Conservation (phyloP, 2,113 vertebrate genomes). For the Struthidea cinerea region DNA sequence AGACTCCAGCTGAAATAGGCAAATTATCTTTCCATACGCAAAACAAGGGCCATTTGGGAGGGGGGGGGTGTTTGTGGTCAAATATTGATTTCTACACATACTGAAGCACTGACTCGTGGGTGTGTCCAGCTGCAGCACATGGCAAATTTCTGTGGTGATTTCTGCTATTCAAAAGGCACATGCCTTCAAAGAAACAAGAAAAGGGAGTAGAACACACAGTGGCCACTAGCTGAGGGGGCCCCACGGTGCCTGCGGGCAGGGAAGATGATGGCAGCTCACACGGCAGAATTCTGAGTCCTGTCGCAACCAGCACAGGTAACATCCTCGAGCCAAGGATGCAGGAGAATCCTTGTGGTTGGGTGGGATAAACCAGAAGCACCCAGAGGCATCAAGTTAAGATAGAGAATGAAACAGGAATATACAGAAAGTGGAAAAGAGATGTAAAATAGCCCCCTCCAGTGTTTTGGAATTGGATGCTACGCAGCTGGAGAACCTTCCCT, state of each 20-base stretch:
- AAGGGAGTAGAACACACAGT: neutral
- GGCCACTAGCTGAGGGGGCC: neutral
- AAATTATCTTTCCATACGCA: neutral
- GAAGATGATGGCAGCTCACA: neutral
- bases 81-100: neutral
- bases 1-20: neutral
- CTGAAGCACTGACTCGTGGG: neutral
- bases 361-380: neutral
- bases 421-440: neutral
- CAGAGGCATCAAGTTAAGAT: neutral
- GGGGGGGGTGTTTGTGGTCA: neutral
- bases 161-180: neutral
- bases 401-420: neutral
- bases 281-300: neutral
- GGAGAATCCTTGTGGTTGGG: neutral
- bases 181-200: neutral
- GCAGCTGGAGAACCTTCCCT: neutral
- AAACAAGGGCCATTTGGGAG: neutral
- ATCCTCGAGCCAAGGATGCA: neutral
- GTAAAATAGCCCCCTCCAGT: neutral
- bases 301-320: neutral
- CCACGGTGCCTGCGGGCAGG: fast-evolving
- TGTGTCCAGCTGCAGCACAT: neutral
- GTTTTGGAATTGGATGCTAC: neutral
- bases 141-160: neutral